These are phyloP conservation scores for Novumbra hubbsi DNA, from an alignment of 2,797 vertebrate species.

Conservation along the genomic window DNA sequence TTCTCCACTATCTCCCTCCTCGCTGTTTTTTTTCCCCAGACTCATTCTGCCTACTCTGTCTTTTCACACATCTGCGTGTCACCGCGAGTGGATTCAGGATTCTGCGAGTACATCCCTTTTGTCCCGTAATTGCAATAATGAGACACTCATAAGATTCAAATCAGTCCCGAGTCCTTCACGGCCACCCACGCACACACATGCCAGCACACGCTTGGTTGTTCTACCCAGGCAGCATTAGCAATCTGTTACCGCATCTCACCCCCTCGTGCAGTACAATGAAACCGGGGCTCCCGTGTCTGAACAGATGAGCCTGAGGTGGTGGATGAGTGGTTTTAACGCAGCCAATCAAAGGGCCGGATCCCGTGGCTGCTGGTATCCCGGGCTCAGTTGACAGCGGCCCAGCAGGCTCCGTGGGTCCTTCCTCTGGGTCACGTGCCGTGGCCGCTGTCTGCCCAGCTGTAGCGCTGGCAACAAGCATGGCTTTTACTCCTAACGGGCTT, in stretches of 20 bases:
- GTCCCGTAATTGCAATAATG: slow-evolving; percentile 69
- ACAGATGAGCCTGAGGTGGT: slow-evolving; percentile 54
- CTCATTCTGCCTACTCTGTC: slow-evolving; percentile 29
- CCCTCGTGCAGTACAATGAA: slow-evolving; percentile 42
- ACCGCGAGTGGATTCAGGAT: slow-evolving; percentile 50
- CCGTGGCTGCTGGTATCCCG: slow-evolving; percentile 33
- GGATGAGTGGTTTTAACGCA: slow-evolving; percentile 49
- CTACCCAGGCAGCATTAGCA: slow-evolving; percentile 46
- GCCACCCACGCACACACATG: slow-evolving; percentile 24
- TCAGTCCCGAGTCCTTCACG: slow-evolving; percentile 58
- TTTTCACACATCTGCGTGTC: slow-evolving; percentile 36
- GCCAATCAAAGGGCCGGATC: slow-evolving; percentile 46
- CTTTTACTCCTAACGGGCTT: slow-evolving; percentile 63
- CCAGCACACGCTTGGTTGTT: slow-evolving; percentile 13
- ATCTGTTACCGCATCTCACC: slow-evolving; percentile 44
- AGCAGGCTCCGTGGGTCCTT: slow-evolving; percentile 45
- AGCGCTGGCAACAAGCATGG: slow-evolving; percentile 70
- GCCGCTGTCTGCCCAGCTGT: slow-evolving; percentile 61
- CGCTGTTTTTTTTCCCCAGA: neutral
- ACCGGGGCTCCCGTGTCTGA: slow-evolving; percentile 38
- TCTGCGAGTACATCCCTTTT: slow-evolving; percentile 55
- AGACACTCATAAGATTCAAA: slow-evolving; percentile 72
- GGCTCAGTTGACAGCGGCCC: slow-evolving; percentile 39
- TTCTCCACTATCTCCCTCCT: neutral
- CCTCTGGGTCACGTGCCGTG: slow-evolving; percentile 56